These are phyloP conservation scores for Drosophila antonietae DNA, from an alignment of 2,888 invertebrate species.

Conservation along the genomic window DNA sequence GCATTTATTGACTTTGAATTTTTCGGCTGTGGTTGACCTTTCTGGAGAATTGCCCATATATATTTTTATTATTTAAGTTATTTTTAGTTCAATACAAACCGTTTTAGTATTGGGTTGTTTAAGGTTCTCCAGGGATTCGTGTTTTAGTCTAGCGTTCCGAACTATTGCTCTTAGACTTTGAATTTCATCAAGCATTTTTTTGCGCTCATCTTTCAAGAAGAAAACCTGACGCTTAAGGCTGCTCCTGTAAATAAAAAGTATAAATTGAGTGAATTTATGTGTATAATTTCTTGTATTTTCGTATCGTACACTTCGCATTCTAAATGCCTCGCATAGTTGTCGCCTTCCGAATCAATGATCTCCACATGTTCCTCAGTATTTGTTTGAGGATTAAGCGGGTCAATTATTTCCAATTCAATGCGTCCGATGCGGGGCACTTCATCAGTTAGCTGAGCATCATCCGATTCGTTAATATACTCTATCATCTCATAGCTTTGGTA, in stretches of 20 bases:
- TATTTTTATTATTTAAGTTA: neutral
- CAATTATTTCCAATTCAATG: constrained; percentile 34
- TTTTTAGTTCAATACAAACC: neutral
- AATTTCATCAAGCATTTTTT: constrained; percentile 45
- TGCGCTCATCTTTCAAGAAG: constrained; percentile 45
- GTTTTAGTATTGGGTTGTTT: constrained; percentile 1
- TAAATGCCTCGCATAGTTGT: constrained; percentile 46
- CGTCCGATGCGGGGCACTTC: neutral
- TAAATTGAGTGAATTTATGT: neutral
- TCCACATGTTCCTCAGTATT: constrained; percentile 40
- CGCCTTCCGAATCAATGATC: constrained; percentile 29
- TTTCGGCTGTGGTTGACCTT: no score
- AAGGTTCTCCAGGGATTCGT: constrained; percentile 2
- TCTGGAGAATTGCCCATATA: no score
- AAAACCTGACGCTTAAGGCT: constrained; percentile 43
- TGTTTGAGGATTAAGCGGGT: constrained; percentile 26
- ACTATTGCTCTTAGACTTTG: constrained; percentile 26
- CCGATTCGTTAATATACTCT: constrained; percentile 31
- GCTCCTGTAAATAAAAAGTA: constrained; percentile 25
- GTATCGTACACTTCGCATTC: constrained; percentile 54
- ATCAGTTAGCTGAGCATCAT: constrained; percentile 7
- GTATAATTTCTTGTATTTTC: neutral
- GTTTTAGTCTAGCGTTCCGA: neutral
- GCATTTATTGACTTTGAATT: no score
- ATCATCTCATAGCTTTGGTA: constrained; percentile 23